These are phyloP conservation scores for Apodemus sylvaticus DNA, from an alignment of 2,113 vertebrate species.

Conservation along the genomic window DNA sequence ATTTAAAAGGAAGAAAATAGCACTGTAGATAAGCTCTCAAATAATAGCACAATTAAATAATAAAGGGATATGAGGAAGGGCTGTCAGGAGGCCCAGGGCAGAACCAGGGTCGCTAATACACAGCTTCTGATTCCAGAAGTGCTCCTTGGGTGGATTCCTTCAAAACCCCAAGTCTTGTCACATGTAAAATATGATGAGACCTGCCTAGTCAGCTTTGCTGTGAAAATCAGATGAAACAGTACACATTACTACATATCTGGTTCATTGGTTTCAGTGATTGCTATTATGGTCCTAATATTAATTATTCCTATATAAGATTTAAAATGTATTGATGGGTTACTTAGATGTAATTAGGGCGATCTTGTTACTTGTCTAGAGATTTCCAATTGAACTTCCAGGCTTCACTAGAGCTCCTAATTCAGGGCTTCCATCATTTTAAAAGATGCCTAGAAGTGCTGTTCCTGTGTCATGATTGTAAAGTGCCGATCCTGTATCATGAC, in stretches of 20 bases:
- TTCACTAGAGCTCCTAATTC: neutral
- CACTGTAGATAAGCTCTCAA: neutral
- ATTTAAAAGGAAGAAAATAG: neutral
- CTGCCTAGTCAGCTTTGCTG: neutral
- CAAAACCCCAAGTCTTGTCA: neutral
- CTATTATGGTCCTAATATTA: neutral
- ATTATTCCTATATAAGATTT: neutral
- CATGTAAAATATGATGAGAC: neutral
- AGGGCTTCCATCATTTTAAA: neutral
- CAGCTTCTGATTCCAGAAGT: neutral
- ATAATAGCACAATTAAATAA: neutral
- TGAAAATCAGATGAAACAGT: neutral
- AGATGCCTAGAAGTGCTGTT: neutral
- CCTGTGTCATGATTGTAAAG: too few species aligned
- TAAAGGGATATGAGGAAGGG: neutral
- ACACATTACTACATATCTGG: neutral
- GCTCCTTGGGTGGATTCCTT: neutral
- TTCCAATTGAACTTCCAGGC: neutral
- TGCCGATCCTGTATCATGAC: too few species aligned
- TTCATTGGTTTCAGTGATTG: neutral
- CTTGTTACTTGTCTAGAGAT: constrained; percentile 2
- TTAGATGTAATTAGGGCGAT: neutral
- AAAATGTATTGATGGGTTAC: neutral
- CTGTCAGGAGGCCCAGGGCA: neutral
- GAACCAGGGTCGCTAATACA: neutral